phyloP scores from a whole-genome alignment of 2,113 vertebrate genomes.

The Salvator merianae region DNA sequence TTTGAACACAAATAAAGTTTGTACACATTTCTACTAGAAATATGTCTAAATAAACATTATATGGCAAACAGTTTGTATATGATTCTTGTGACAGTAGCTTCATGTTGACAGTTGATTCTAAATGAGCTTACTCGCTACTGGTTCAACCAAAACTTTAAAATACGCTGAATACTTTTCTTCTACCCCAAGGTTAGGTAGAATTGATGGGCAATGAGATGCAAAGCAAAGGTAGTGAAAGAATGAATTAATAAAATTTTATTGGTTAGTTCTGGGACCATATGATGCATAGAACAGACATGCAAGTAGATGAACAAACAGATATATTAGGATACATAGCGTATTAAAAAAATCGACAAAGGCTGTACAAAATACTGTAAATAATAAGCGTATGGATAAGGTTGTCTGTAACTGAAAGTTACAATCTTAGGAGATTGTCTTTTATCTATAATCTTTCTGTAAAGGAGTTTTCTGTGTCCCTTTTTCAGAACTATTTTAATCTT shows the following conservation, averaged over 20 bases:
- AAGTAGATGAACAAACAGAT: too few species aligned
- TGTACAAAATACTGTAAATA: too few species aligned
- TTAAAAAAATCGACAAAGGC: too few species aligned
- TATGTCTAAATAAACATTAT: neutral
- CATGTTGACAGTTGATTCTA: neutral
- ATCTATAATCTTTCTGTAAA: too few species aligned
- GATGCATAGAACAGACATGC: too few species aligned
- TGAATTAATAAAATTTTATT: too few species aligned
- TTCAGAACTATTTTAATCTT: neutral
- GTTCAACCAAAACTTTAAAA: neutral
- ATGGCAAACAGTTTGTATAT: neutral
- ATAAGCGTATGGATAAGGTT: too few species aligned
- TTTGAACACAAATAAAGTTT: too few species aligned
- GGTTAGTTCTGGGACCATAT: too few species aligned
- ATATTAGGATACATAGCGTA: too few species aligned
- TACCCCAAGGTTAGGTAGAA: neutral
- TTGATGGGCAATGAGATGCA: neutral
- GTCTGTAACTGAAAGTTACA: neutral
- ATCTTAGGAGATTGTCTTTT: neutral
- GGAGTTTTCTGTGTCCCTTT: neutral
- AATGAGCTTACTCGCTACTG: neutral
- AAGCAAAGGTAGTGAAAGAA: neutral
- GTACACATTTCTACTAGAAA: neutral
- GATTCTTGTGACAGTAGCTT: neutral
- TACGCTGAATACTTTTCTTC: neutral